Conservation (phyloP, 2,797 vertebrate genomes). For the Loris lydekkerianus region DNA sequence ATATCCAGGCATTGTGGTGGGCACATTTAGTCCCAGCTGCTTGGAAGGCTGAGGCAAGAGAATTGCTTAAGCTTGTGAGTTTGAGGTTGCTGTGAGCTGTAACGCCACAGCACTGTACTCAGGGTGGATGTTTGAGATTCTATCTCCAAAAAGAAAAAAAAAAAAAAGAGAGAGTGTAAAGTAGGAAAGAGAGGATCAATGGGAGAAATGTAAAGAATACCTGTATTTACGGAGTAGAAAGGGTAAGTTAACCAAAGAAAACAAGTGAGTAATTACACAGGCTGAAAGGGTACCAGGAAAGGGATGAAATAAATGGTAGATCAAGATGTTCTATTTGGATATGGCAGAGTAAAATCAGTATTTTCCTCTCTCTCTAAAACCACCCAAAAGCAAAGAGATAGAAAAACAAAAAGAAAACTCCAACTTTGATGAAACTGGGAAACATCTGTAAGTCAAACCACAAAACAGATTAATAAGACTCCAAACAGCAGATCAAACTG, state of each 20-base stretch:
- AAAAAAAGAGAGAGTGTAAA: neutral
- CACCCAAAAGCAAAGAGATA: neutral
- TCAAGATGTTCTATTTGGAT: neutral
- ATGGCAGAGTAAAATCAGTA: slow-evolving; percentile 31
- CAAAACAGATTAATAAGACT: slow-evolving; percentile 9
- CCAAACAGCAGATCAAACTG: neutral
- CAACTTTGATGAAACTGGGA: slow-evolving; percentile 32
- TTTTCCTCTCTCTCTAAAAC: slow-evolving; percentile 17
- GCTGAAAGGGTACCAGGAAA: slow-evolving; percentile 24
- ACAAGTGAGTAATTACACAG: neutral
- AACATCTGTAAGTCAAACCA: slow-evolving; percentile 4
- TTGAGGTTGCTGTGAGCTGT: too few species aligned
- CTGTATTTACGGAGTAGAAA: neutral
- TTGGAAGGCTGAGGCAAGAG: too few species aligned
- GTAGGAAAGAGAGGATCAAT: neutral
- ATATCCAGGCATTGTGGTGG: too few species aligned
- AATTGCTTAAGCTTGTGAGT: too few species aligned
- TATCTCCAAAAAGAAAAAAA: too few species aligned
- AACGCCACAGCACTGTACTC: too few species aligned
- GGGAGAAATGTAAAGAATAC: neutral
- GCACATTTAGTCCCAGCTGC: too few species aligned
- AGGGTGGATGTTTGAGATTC: too few species aligned
- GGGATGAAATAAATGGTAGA: neutral
- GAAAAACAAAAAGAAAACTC: neutral
- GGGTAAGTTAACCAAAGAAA: neutral